Evolutionary conservation across 1,140 invertebrate genomes (phyloP), one percentile per base, ranked within the genome.

Genomic region (Argopecten irradians): DNA sequence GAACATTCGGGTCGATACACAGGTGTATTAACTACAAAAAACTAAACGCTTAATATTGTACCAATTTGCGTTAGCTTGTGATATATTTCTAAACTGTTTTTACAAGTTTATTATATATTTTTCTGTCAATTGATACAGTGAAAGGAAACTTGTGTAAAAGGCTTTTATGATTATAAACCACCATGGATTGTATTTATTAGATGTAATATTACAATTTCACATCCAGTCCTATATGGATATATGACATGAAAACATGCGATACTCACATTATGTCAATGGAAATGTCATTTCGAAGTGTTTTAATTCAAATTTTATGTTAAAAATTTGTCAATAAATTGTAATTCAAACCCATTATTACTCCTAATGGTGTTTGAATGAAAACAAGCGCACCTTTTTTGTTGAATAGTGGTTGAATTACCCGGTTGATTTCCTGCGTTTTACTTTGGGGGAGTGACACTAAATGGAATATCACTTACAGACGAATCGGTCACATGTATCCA

Each of bases 241-340:
- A 71, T 71, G n/a, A n/a, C 55, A 71, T 28, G 22, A 28, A n/a
- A n/a, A 28, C 55, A 71, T 71, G 55, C 55, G 55, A 71, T 71
- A 71, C 55, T 16, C 22, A 28, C 55, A 71, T 71, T 71, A 71
- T 71, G 55, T 71, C 55, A 71, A 71, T 71, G 22, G n/a, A n/a
- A 22, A 71, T 71, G 55, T 71, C 55, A 71, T 28, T 71, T 71
- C 55, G 28, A 71, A 71, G 55, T 71, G 55, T 71, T 71, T 71
- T 71, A 71, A 71, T 71, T n/a, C 55, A 71, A 71, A 28, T 71
- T 71, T 71, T 71, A 71, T 71, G 55, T 71, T 8, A 71, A 71
- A 71, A 71, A 71, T 28, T 71, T 71, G 55, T 71, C 55, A 71
- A 71, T 71, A 71, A 71, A 71, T 71, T 71, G 55, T 71, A 71